Evolutionary conservation across 1,140 invertebrate genomes (phyloP), one percentile per base, ranked within the genome.

Genomic region (Meloidogyne exigua): DNA sequence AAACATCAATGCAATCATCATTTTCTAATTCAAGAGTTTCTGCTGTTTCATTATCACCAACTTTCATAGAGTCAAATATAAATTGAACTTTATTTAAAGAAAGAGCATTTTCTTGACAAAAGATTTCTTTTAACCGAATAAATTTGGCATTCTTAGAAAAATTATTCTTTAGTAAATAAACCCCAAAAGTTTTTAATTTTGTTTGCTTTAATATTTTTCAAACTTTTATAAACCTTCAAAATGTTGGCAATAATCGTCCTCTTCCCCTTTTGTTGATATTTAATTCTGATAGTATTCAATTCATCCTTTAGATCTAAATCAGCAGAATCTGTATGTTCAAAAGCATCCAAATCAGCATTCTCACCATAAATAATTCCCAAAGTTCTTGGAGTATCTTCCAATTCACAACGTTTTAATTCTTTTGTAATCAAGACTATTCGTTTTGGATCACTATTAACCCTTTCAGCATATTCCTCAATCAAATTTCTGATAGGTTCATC

Each of bases 1-100:
- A 77, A 25, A 77, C 75, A 68, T 77, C 76, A 77, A 77, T 77
- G 57, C 76, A 78, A 67, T 78, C 76, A 21, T 68, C 76, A 21
- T 77, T 36, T 49, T 78, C 76, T n/a, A 78, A 21, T 11, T 63
- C 76, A 36, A 77, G 25, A 4, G 28, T 65, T 21, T 68, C 42
- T n/a, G 76, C 42, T 39, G 74, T 77, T 76, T 77, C 73, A 36
- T 77, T 26, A 15, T 77, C 76, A 42, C 21, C 74, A 63, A 77
- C 11, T 32, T 21, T 28, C 10, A 77, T 75, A 63, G 73, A 76
- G 18, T 28, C 23, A 64, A 72, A 32, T 39, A 62, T n/a, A 39
- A 76, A 68, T 25, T 36, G 21, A 42, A 68, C 64, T 65, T 76
- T 75, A 25, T 72, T 32, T 11, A 32, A 62, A 11, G 78, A 15